A percentile compares a stretch with the other conserved stretches of the same genome.
These are phyloP conservation scores for Colletes gigas DNA, from an alignment of 1,140 invertebrate genomes.

Conservation along the genomic window DNA sequence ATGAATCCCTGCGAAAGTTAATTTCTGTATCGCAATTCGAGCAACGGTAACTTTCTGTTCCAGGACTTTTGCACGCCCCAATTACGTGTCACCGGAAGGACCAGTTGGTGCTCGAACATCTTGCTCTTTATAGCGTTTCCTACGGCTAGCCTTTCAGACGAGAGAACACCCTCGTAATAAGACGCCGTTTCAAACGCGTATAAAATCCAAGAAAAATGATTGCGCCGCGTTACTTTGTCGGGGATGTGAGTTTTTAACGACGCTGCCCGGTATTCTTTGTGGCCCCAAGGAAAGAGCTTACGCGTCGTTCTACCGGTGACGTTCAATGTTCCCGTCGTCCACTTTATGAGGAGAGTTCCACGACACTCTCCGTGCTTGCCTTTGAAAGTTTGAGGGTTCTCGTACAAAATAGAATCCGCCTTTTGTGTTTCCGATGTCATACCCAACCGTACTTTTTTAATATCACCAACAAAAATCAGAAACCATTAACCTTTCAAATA, in stretches of 20 bases:
- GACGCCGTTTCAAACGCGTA: neutral
- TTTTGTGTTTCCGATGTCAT: neutral
- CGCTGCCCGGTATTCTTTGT: neutral
- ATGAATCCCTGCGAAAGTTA: too few relatives aligned
- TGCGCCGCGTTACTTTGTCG: neutral
- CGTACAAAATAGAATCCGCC: neutral
- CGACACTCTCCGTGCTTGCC: neutral
- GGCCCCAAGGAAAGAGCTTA: neutral
- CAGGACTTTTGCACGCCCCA: too few relatives aligned
- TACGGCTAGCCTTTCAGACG: too few relatives aligned
- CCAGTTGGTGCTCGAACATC: neutral
- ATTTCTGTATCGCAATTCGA: too few relatives aligned
- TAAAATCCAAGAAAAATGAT: neutral
- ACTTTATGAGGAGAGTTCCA: neutral
- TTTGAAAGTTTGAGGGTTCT: neutral
- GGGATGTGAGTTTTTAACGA: slow-evolving; percentile 14
- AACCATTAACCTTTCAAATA: too few relatives aligned
- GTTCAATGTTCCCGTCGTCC: neutral
- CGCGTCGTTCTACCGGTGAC: neutral
- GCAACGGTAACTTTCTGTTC: too few relatives aligned
- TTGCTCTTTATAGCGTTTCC: neutral
- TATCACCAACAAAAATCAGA: too few relatives aligned
- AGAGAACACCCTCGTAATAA: neutral
- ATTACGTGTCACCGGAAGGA: too few relatives aligned
- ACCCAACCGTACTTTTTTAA: too few relatives aligned